Evolutionary conservation across 2,113 vertebrate genomes (phyloP), one percentile per base, ranked within the genome.

Genomic region (Oryzias curvinotus): DNA sequence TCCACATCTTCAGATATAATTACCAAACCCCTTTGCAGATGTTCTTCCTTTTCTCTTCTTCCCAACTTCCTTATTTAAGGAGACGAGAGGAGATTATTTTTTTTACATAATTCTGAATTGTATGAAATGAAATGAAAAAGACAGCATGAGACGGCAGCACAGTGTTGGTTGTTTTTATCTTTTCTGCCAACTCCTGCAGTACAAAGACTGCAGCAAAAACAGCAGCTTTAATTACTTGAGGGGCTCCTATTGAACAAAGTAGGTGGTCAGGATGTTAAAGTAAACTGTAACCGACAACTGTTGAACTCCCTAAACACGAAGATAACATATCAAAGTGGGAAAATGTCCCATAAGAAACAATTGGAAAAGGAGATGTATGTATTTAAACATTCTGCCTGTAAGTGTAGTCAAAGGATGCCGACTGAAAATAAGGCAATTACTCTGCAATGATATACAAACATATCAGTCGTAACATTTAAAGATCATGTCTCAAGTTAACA

Each of bases 1-100:
- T 81, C 85, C 79, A 86, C 85, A 83, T 85, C 85, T 85, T 84
- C 64, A 85, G 70, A 87, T 86, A 88, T 87, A 89, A 89, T 90
- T 88, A 89, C 50, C 28, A 62, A 78, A 68, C 75, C 75, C 77
- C 79, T 81, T 80, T 84, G 82, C 86, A 89, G 85, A 88, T 89
- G 88, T 88, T 86, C 57, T 62, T 62, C 52, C 59, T 72, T 67
- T 66, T 83, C 51, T 45, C 55, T 16, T 69, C 56, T 66, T 67
- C 62, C 51, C 58, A 4, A 30, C 72, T 68, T 62, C 63, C 68
- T 84, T 58, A 85, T 75, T 81, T 66, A 16, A 65, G 52, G 58
- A 69, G 77, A 78, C 67, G 62, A 77, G 51, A 58, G 52, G 48
- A 82, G 77, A 85, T 62, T 67, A 76, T 62, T 23, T 62, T 52